Base-by-base conservation (phyloP, 2,113 vertebrate species). In the Platysternon megacephalum region DNA sequence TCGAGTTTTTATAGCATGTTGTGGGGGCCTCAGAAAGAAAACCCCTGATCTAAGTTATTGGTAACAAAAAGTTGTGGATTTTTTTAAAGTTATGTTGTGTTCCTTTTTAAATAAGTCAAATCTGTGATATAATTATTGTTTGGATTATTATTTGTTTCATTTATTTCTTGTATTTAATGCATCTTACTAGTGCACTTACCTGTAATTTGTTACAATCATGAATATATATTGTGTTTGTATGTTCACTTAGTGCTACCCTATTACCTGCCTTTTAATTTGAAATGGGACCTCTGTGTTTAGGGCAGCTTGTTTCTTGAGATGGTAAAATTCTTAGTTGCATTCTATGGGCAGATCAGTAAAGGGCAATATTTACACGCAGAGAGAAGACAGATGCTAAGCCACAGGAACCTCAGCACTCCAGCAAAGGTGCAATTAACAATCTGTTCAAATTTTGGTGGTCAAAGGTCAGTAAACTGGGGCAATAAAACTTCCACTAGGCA, bases 351-450 rank as follows among this genome's bases (percentile, higher is more conserved):
- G 44, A 51, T 80, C 92, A 53, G 93, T 32, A 92, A 95, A 92
- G 74, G 84, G n/a, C 82, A 93, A 2, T 92, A 85, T 91, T 97
- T 94, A 76, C 87, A 86, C 74, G 86, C 29, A 53, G 91, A 84
- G 52, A 48, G 55, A 87, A 95, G 82, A 32, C 58, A 84, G 93
- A 83, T 93, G 82, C 55, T 92, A 86, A 58, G 82, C 90, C 86
- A 19, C 44, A 91, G 95, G 85, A 91, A 92, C 86, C 58, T 61
- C 85, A 84, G 56, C 0, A 0, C 82, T 93, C 53, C 44, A 79
- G 83, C 80, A 88, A 84, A 93, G 68, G 79, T 90, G 48, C 91
- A 11, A 21, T 93, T 94, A 94, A 86, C 94, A 94, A 46, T 91
- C 81, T 86, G 35, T 79, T 90, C 93, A 84, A 96, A 95, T 78